Conservation (phyloP, 2,888 invertebrate genomes). For the Phasia obesa region DNA sequence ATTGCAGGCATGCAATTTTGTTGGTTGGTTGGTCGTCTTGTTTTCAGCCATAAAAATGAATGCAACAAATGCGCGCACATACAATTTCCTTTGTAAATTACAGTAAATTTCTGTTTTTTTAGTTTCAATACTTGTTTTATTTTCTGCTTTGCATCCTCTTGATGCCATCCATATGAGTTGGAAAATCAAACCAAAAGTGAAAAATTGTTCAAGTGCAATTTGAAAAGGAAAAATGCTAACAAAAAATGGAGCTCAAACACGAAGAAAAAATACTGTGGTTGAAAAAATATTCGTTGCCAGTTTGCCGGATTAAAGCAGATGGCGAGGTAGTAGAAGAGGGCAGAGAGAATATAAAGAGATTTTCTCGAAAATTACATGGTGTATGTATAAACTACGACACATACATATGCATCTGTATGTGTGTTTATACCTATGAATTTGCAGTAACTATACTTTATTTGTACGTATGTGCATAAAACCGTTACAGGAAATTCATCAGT, state of each 20-base stretch:
- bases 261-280: slow-evolving; percentile 44
- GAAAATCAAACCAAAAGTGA: slow-evolving; percentile 69
- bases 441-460: background rate
- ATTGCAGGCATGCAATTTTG: slow-evolving; percentile 50
- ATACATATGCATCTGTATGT: slow-evolving; percentile 1
- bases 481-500: slow-evolving; percentile 71
- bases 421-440: background rate
- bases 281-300: slow-evolving; percentile 48
- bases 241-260: slow-evolving; percentile 15
- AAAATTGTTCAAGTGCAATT: slow-evolving; percentile 69
- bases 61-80: slow-evolving; percentile 68
- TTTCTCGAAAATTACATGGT: slow-evolving; percentile 38
- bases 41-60: slow-evolving; percentile 45
- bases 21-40: slow-evolving; percentile 7
- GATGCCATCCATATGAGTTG: slow-evolving; percentile 47
- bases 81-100: slow-evolving; percentile 62
- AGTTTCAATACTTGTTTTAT: slow-evolving; percentile 18
- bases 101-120: slow-evolving; percentile 30
- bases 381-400: background rate
- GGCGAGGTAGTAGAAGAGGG: background rate
- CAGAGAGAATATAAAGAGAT: slow-evolving; percentile 27
- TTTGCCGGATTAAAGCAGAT: slow-evolving; percentile 28
- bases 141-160: slow-evolving; percentile 34
- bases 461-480: slow-evolving; percentile 56
- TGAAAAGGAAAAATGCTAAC: slow-evolving; percentile 12